These are phyloP conservation scores for Cyphomyrus discorhynchus DNA, from an alignment of 2,113 vertebrate species.

Conservation along the genomic window DNA sequence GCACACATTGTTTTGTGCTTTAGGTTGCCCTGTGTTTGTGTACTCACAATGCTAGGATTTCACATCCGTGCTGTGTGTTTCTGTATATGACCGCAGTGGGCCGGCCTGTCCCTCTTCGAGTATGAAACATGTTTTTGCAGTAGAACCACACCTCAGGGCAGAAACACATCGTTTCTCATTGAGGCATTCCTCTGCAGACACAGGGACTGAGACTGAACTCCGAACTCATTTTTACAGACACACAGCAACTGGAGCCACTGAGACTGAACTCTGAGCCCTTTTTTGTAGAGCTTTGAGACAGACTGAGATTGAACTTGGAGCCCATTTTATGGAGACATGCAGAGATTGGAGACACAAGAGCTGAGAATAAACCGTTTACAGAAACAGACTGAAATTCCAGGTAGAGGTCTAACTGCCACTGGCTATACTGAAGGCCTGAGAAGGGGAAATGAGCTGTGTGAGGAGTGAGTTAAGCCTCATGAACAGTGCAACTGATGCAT, in stretches of 20 bases:
- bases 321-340: not conserved
- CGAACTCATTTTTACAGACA: not conserved
- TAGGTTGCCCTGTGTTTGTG: not conserved
- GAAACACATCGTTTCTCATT: not conserved
- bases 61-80: not conserved
- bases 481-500: not conserved
- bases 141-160: not conserved
- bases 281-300: not conserved
- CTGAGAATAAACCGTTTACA: not conserved
- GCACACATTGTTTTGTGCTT: not conserved
- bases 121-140: not conserved
- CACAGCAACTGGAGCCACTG: not conserved
- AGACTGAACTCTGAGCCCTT: not conserved
- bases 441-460: not conserved
- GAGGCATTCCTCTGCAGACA: not conserved
- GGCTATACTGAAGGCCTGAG: not conserved
- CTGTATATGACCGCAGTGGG: not conserved
- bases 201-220: not conserved
- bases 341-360: not conserved
- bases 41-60: slow-evolving; percentile 22
- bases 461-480: not conserved
- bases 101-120: not conserved
- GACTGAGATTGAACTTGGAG: not conserved
- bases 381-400: not conserved
- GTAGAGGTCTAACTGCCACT: not conserved